Percentiles rank a stretch among this genome's conserved stretches.
Conservation (phyloP, 92 coral and sea anemone genomes). For the Anthopleura xanthogrammica region DNA sequence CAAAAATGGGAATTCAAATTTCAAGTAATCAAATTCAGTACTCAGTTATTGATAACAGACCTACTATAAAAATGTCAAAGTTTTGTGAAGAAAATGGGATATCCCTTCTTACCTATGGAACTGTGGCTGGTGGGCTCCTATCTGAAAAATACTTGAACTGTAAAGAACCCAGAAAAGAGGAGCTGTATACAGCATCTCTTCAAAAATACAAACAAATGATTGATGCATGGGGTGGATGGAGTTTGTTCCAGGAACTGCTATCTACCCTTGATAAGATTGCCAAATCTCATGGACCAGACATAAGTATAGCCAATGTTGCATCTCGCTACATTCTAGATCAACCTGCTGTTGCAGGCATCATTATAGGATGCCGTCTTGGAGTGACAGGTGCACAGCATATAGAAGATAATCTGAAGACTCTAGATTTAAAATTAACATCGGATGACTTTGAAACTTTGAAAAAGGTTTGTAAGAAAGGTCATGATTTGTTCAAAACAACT, state of each 20-base stretch:
- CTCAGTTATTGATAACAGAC: constrained; percentile 79
- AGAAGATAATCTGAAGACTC: constrained; percentile 53
- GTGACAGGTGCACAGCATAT: constrained; percentile 72
- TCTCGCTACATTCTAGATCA: constrained; percentile 72
- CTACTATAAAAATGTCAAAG: constrained; percentile 64
- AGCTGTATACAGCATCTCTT: constrained; percentile 75
- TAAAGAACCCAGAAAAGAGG: constrained; percentile 52
- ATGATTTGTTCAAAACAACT: constrained; percentile 68
- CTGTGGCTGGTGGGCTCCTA: constrained; percentile 75
- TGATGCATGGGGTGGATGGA: constrained; percentile 93
- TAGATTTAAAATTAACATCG: constrained; percentile 44
- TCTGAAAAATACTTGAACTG: constrained; percentile 59
- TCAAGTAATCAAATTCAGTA: constrained; percentile 86
- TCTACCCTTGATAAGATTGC: constrained; percentile 58
- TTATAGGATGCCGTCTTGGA: constrained; percentile 79
- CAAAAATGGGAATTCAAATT: constrained; percentile 55
- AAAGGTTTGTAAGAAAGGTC: constrained; percentile 51
- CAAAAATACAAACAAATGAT: constrained; percentile 78
- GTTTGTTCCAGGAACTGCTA: constrained; percentile 69
- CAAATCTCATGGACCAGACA: constrained; percentile 43
- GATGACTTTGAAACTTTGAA: constrained; percentile 58
- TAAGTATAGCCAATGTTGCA: constrained; percentile 82
- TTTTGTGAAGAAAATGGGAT: constrained; percentile 70
- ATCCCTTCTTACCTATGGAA: constrained; percentile 69
- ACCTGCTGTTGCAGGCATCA: constrained; percentile 75